These are phyloP conservation scores for Psix sp. DNA, from an alignment of 1,140 invertebrate genomes.

Conservation along the genomic window DNA sequence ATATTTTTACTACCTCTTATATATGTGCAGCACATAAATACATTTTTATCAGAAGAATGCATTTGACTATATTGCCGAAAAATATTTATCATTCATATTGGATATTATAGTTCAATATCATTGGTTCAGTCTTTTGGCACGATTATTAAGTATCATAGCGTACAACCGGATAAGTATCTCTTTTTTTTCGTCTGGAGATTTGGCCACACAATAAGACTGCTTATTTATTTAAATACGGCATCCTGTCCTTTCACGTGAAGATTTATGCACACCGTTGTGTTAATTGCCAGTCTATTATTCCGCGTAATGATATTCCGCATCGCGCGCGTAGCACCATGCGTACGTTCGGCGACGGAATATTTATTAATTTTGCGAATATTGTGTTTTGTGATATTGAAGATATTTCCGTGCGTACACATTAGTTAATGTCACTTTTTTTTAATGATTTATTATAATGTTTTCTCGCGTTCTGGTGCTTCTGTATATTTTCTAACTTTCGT, in stretches of 20 bases:
- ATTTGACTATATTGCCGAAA: no score
- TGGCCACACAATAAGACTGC: slow-evolving; percentile 60
- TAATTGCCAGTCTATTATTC: slow-evolving; percentile 66
- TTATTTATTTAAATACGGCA: slow-evolving; percentile 71
- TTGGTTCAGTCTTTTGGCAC: no score
- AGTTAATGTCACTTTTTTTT: slow-evolving; percentile 16
- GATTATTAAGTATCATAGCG: no score
- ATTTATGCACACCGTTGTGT: slow-evolving; percentile 66
- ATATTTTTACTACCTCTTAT: no score
- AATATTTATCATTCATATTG: no score
- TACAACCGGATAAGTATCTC: no score
- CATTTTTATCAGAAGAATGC: no score
- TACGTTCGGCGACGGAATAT: slow-evolving; percentile 60
- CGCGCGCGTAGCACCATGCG: slow-evolving; percentile 42
- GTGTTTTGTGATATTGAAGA: slow-evolving; percentile 43
- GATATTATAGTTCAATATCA: no score
- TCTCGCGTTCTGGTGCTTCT: slow-evolving; percentile 7
- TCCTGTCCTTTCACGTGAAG: slow-evolving; percentile 68
- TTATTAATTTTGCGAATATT: slow-evolving; percentile 56
- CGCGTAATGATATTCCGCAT: slow-evolving; percentile 66
- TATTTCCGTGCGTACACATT: slow-evolving; percentile 34
- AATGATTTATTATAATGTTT: slow-evolving; percentile 19
- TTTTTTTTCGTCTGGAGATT: slow-evolving; percentile 40
- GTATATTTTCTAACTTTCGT: no score
- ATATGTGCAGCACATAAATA: no score